These are phyloP conservation scores for Austrolebias charrua DNA, from an alignment of 2,797 vertebrate genomes.

Conservation along the genomic window DNA sequence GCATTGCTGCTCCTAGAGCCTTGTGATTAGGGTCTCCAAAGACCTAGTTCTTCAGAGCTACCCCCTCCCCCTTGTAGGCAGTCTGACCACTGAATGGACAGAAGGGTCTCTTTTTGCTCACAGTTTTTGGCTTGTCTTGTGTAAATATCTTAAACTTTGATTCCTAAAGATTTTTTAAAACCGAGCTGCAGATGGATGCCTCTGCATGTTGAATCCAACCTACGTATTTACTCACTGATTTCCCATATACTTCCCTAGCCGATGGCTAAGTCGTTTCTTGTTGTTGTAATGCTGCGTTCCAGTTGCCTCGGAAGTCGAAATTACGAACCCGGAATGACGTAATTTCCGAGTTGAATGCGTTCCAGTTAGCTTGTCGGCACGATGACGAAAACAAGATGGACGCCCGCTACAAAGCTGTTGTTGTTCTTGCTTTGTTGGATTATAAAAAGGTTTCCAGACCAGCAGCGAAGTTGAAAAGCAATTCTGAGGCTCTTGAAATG, in stretches of 20 bases:
- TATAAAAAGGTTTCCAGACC: too few species aligned
- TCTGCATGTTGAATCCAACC: conserved; percentile 13
- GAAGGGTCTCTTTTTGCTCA: conserved; percentile 43
- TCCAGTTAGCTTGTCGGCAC: too few species aligned
- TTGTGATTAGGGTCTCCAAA: conserved; percentile 78
- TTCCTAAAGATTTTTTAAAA: conserved; percentile 9
- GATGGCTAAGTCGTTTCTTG: conserved; percentile 20
- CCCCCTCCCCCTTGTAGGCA: conserved; percentile 32
- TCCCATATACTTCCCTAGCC: conserved; percentile 21
- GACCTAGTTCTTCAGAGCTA: conserved; percentile 58
- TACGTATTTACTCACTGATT: conserved; percentile 31
- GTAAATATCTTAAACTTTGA: conserved; percentile 27
- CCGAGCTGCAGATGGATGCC: conserved; percentile 11
- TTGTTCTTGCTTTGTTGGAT: too few species aligned
- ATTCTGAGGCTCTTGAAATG: too few species aligned
- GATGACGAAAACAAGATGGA: too few species aligned
- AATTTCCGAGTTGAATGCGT: too few species aligned
- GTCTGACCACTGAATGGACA: conserved; percentile 50
- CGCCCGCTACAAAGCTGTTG: too few species aligned
- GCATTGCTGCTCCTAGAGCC: conserved; percentile 72
- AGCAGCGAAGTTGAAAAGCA: too few species aligned
- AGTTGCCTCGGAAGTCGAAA: too few species aligned
- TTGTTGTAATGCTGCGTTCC: too few species aligned
- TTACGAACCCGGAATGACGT: too few species aligned
- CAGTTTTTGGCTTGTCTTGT: conserved; percentile 23